These are phyloP conservation scores for Boloria selene DNA, from an alignment of 2,888 invertebrate species.

Conservation along the genomic window DNA sequence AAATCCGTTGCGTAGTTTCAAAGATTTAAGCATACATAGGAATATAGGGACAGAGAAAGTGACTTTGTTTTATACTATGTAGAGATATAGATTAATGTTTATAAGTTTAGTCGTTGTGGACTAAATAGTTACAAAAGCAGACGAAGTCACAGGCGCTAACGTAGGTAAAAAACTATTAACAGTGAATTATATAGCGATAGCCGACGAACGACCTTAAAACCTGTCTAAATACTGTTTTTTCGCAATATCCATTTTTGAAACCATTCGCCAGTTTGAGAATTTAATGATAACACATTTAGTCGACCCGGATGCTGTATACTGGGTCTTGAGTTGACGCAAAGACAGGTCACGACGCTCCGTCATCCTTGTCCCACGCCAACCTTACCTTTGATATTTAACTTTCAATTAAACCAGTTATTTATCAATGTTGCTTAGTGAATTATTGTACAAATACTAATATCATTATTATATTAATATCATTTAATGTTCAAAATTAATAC, in stretches of 20 bases:
- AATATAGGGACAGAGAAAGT: too few relatives aligned
- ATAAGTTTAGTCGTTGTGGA: too few relatives aligned
- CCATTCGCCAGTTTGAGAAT: conserved; percentile 50
- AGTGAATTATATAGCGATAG: conserved; percentile 13
- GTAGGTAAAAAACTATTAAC: background rate
- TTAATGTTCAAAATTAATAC: background rate
- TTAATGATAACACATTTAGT: conserved; percentile 51
- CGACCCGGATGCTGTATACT: conserved; percentile 63
- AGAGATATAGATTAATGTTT: too few relatives aligned
- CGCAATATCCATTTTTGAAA: conserved; percentile 50
- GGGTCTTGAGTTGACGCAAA: conserved; percentile 48
- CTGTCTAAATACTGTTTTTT: conserved; percentile 44
- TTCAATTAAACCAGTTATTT: conserved; percentile 11
- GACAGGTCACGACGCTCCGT: conserved; percentile 55
- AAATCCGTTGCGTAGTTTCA: too few relatives aligned
- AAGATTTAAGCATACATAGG: too few relatives aligned
- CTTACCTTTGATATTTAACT: conserved; percentile 35
- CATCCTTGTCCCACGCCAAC: conserved; percentile 38
- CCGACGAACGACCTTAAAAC: conserved; percentile 44
- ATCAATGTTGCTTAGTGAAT: conserved; percentile 1
- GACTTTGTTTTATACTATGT: too few relatives aligned
- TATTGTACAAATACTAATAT: background rate
- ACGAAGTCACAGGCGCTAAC: too few relatives aligned
- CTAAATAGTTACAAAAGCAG: too few relatives aligned
- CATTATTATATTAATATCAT: too few relatives aligned